phyloP scores from a whole-genome alignment of 1,140 invertebrate genomes.

The Temnothorax longispinosus region DNA sequence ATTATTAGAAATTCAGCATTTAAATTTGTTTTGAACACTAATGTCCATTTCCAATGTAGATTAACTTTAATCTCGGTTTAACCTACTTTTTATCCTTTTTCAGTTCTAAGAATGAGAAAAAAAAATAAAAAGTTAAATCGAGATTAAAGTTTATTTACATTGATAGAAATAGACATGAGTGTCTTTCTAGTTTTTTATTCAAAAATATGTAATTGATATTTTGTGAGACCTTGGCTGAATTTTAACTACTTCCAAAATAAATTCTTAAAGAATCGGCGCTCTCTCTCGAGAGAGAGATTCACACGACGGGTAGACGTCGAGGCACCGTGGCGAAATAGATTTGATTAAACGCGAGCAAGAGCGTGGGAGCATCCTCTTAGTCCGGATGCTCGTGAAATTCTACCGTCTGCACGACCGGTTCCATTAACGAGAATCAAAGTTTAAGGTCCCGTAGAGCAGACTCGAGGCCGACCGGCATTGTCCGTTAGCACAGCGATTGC shows the following conservation, averaged over 20 bases:
- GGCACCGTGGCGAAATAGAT: slow-evolving; percentile 45
- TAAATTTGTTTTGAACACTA: not conserved
- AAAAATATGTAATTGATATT: not conserved
- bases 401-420: slow-evolving; percentile 34
- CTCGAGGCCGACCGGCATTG: not conserved
- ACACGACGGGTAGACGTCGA: not conserved
- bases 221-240: not conserved
- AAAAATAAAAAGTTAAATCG: no score
- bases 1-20: not conserved
- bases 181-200: no score
- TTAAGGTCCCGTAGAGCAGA: slow-evolving; percentile 15
- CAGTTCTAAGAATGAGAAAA: no score
- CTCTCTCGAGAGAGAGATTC: not conserved
- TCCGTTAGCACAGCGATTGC: not conserved
- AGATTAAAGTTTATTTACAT: no score
- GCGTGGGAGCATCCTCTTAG: slow-evolving; percentile 41
- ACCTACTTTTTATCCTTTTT: no score
- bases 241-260: not conserved
- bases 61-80: no score
- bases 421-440: slow-evolving; percentile 40
- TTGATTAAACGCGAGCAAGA: slow-evolving; percentile 41
- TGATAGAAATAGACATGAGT: no score
- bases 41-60: no score
- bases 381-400: slow-evolving; percentile 43
- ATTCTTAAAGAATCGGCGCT: not conserved